A percentile compares a stretch with the other conserved stretches of the same genome.
These are phyloP conservation scores for Champsocephalus esox DNA, from an alignment of 2,797 vertebrate species.

Conservation along the genomic window DNA sequence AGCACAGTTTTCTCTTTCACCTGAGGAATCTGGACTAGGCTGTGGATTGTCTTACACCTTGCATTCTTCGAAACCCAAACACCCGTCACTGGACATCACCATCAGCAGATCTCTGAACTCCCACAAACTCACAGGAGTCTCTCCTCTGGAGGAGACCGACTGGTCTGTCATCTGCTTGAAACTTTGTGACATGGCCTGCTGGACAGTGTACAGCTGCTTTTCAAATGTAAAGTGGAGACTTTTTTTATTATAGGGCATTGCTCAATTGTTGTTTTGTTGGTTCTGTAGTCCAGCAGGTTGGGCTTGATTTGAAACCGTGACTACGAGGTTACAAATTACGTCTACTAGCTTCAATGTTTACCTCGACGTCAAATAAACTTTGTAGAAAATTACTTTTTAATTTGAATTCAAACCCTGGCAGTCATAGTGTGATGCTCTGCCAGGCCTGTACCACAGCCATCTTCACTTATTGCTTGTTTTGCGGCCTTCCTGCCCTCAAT, in stretches of 20 bases:
- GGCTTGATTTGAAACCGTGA: constrained; percentile 1
- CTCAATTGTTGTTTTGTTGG: neutral
- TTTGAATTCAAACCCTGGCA: constrained; percentile 7
- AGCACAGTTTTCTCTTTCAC: constrained; percentile 37
- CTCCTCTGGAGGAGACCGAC: constrained; percentile 48
- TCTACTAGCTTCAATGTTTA: constrained; percentile 12
- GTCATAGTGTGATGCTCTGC: constrained; percentile 1
- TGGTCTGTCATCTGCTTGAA: constrained; percentile 33
- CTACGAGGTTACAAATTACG: neutral
- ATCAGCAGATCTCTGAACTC: constrained; percentile 55
- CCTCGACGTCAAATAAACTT: neutral
- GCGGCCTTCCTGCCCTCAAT: constrained; percentile 27
- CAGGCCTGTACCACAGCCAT: constrained; percentile 37
- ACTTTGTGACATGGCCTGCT: constrained; percentile 18
- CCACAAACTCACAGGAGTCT: constrained; percentile 47
- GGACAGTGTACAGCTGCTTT: neutral
- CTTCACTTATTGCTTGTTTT: constrained; percentile 22
- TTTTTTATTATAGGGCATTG: neutral
- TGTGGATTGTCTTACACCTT: constrained; percentile 34
- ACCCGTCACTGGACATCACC: constrained; percentile 63
- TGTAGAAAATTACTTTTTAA: neutral
- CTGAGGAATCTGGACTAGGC: constrained; percentile 31
- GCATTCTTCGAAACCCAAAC: constrained; percentile 59
- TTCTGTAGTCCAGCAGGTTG: neutral
- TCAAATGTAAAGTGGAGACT: neutral